phyloP scores from a whole-genome alignment of 37 sponge, comb jelly and placozoan genomes.

The Oopsacas minuta region DNA sequence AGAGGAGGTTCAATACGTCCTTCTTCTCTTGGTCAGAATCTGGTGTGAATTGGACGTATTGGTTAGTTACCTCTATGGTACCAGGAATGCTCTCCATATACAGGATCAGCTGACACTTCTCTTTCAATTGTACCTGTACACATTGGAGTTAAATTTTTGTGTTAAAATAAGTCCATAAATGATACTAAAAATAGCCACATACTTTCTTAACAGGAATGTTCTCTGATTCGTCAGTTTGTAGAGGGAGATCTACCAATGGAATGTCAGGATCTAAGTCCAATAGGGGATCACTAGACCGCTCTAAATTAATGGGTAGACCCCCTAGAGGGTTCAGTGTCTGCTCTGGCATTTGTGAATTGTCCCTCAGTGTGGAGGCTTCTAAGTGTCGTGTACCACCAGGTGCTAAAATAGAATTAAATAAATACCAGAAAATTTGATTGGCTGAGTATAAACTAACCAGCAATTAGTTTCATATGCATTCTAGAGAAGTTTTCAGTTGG shows the following conservation, averaged over 20 bases:
- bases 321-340: neutral
- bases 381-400: slow-evolving; percentile 13
- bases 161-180: neutral
- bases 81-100: slow-evolving; percentile 62
- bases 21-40: slow-evolving; percentile 38
- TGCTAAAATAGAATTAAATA: neutral
- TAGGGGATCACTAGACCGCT: neutral
- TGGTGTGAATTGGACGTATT: slow-evolving; percentile 60
- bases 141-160: neutral
- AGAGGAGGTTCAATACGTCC: neutral
- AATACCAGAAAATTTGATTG: neutral
- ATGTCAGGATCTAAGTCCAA: neutral
- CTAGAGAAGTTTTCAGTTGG: slow-evolving; percentile 71
- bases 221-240: neutral
- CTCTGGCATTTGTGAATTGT: neutral
- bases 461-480: slow-evolving; percentile 51
- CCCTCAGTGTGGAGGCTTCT: neutral
- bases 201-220: neutral
- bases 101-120: slow-evolving; percentile 55
- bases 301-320: neutral
- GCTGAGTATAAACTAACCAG: neutral
- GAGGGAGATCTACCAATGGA: neutral
- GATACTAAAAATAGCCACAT: neutral
- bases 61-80: slow-evolving; percentile 58
- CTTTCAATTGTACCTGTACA: neutral